Evolutionary conservation across 2,113 vertebrate genomes (phyloP), one percentile per base, ranked within the genome.

Genomic region (Ranitomeya variabilis): DNA sequence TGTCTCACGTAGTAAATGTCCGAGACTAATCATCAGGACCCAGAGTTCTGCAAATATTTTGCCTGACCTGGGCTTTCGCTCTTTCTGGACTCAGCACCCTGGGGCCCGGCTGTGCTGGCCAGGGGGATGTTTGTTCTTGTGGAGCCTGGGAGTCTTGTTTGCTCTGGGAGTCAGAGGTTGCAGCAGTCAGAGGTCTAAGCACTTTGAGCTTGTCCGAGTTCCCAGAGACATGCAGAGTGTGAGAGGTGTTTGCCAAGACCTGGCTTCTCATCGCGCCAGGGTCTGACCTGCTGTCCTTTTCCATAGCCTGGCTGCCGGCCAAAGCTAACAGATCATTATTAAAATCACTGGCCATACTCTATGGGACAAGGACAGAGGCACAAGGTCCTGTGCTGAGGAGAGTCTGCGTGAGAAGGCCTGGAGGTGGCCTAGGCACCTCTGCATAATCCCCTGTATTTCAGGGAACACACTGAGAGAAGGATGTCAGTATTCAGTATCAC

Each of bases 61-160:
- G 5, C 52, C 15, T 59, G n/a, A 16, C 1, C 0, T 80, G 78
- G 78, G 51, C 15, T 74, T 18, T 21, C 0, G 19, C 6, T 51
- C 11, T 10, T 13, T 55, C 12, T 67, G 66, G 81, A 23, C 45
- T 57, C 12, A n/a, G 67, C 23, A 11, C 67, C 4, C n/a, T 52
- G 37, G 59, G 37, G 18, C 62, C 45, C 45, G 37, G 15, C 31
- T 1, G 52, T 14, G 21, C n/a, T 55, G 52, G n/a, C 23, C 84
- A 1, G 31, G 16, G 16, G 69, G 18, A 5, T 60, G 85, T 66
- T 60, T 54, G 86, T 67, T 67, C 45, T 60, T 9, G 55, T 87
- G 86, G 86, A 87, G 86, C 60, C 86, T 67, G 76, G 13, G n/a
- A 80, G 76, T 87, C 76, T 21, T 87, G 86, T 87, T 87, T 87